Evolutionary conservation across 2,797 vertebrate species (phyloP).

Genomic region (Euthynnus affinis): DNA sequence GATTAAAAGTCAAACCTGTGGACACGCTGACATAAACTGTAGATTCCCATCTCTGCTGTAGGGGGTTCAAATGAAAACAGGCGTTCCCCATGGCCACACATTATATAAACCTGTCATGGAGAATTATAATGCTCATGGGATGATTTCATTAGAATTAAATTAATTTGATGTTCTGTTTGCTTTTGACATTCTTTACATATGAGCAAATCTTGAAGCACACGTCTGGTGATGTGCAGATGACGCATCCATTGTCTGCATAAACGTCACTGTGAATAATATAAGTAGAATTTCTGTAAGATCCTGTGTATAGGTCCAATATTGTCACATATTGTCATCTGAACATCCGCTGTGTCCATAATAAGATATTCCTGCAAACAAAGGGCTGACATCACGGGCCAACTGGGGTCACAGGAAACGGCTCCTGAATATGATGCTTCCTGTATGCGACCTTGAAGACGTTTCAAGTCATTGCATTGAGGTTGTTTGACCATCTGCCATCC

Average conservation of each 20-base stretch:
- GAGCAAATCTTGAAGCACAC: constrained; percentile 14
- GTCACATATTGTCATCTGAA: constrained; percentile 52
- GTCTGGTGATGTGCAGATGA: constrained; percentile 1
- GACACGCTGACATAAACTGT: constrained; percentile 31
- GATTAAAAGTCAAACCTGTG: constrained; percentile 61
- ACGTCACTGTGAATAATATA: constrained; percentile 11
- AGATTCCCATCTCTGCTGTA: constrained; percentile 42
- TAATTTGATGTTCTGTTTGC: constrained; percentile 37
- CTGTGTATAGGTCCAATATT: constrained; percentile 18
- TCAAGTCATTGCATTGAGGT: constrained; percentile 60
- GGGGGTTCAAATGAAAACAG: constrained; percentile 55
- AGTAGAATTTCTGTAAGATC: constrained; percentile 39
- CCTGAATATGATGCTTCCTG: constrained; percentile 76
- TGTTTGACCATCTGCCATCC: constrained; percentile 71
- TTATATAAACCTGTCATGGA: constrained; percentile 51
- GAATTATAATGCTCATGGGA: constrained; percentile 23
- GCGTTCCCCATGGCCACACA: constrained; percentile 20
- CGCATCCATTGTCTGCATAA: neutral
- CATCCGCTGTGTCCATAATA: constrained; percentile 47
- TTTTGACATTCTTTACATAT: constrained; percentile 52
- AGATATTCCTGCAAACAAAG: constrained; percentile 76
- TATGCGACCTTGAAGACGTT: constrained; percentile 70
- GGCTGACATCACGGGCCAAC: constrained; percentile 62
- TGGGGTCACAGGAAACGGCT: constrained; percentile 69
- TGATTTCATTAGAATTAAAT: constrained; percentile 57